These are phyloP conservation scores for Scytalopus superciliaris DNA, from an alignment of 2,113 vertebrate species.

Conservation along the genomic window DNA sequence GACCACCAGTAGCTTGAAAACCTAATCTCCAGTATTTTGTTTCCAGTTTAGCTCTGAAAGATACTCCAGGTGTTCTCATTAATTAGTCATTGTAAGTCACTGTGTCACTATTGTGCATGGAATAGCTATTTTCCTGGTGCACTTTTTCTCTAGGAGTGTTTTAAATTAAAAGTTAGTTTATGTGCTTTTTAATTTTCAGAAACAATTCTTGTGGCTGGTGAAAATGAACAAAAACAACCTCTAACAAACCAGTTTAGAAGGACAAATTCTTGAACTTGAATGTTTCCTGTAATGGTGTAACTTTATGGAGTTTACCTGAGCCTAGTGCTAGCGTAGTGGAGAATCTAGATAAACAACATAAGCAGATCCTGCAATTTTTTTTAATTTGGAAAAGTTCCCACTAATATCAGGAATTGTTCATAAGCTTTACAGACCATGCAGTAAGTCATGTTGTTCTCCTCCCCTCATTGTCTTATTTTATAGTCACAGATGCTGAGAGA, in stretches of 20 bases:
- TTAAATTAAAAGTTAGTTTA: constrained; percentile 73
- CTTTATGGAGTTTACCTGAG: background rate
- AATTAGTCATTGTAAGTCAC: constrained; percentile 78
- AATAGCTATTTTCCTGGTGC: constrained; percentile 56
- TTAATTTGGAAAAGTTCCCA: background rate
- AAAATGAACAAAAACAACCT: background rate
- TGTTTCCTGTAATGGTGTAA: background rate
- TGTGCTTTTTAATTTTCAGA: constrained; percentile 44
- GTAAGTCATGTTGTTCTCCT: background rate
- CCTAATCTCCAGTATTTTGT: constrained; percentile 92
- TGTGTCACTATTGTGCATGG: constrained; percentile 69
- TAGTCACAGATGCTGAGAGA: background rate
- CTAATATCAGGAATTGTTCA: background rate
- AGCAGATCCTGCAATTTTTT: background rate
- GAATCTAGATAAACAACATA: background rate
- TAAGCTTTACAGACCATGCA: background rate
- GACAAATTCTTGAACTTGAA: background rate
- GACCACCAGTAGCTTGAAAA: constrained; percentile 87
- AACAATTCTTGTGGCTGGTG: constrained; percentile 24
- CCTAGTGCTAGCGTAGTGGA: background rate
- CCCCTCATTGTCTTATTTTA: background rate
- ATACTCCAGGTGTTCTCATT: constrained; percentile 91
- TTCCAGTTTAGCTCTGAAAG: constrained; percentile 81
- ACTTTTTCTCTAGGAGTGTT: constrained; percentile 65
- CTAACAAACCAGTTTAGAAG: background rate